Conservation (phyloP, 1,140 invertebrate genomes). For the Parapsyche elsis region DNA sequence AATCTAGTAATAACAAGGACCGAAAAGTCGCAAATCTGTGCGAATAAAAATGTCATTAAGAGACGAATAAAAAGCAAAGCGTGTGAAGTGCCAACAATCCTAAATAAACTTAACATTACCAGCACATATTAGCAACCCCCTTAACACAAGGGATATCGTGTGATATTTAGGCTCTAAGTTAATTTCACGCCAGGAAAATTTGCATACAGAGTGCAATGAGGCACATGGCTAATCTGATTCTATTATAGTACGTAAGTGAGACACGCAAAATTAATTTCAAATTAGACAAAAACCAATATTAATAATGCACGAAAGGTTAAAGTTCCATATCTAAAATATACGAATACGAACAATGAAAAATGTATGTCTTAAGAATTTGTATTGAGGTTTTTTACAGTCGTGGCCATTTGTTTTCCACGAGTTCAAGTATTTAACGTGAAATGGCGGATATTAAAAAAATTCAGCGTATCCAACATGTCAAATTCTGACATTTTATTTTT, state of each 20-base stretch:
- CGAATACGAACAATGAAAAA: no score
- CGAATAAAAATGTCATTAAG: not conserved
- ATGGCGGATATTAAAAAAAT: no score
- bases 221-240: not conserved
- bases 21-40: not conserved
- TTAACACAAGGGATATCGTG: not conserved
- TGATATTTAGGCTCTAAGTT: constrained; percentile 2
- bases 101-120: constrained; percentile 21
- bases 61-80: not conserved
- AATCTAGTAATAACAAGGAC: not conserved
- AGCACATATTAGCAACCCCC: not conserved
- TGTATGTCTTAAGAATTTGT: no score
- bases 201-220: not conserved
- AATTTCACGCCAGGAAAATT: not conserved
- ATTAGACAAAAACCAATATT: no score
- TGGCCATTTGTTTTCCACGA: no score
- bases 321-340: no score
- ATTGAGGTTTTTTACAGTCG: no score
- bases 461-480: no score
- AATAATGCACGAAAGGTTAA: no score
- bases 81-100: not conserved
- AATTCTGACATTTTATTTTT: no score
- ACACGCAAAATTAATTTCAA: not conserved
- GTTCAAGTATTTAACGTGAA: no score
- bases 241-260: not conserved